Conservation (phyloP, 1,140 invertebrate species). For the Eurosta solidaginis region DNA sequence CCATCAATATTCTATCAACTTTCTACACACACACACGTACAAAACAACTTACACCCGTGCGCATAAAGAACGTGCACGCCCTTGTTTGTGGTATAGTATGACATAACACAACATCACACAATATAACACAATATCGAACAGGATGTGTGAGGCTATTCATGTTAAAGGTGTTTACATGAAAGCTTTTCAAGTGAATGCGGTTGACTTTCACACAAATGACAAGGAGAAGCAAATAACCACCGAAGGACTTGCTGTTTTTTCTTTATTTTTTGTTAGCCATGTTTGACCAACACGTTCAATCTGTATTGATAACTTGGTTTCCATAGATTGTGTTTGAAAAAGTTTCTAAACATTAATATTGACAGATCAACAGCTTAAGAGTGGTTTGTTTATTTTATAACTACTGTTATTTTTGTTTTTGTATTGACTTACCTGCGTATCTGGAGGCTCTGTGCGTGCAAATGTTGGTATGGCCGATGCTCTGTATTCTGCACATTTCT, state of each 20-base stretch:
- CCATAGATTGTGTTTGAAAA: background rate
- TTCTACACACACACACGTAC: too few species aligned
- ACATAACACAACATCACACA: too few species aligned
- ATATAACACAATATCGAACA: background rate
- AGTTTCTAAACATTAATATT: background rate
- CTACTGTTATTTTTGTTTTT: background rate
- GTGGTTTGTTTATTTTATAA: background rate
- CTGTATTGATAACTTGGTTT: background rate
- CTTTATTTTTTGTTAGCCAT: background rate
- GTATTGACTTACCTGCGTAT: slow-evolving; percentile 74
- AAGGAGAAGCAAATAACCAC: background rate
- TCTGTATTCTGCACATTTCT: slow-evolving; percentile 93
- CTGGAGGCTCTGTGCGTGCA: slow-evolving; percentile 90
- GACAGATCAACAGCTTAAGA: background rate
- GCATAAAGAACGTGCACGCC: too few species aligned
- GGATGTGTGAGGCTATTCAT: background rate
- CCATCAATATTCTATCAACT: too few species aligned
- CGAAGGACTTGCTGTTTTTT: background rate
- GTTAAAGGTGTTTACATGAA: background rate
- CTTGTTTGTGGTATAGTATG: too few species aligned
- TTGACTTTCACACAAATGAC: background rate
- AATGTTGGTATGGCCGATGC: slow-evolving; percentile 89
- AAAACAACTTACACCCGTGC: too few species aligned
- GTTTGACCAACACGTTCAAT: background rate
- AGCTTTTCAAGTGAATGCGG: background rate